These are phyloP conservation scores for Agonum fuliginosum DNA, from an alignment of 2,888 invertebrate genomes.

Conservation along the genomic window DNA sequence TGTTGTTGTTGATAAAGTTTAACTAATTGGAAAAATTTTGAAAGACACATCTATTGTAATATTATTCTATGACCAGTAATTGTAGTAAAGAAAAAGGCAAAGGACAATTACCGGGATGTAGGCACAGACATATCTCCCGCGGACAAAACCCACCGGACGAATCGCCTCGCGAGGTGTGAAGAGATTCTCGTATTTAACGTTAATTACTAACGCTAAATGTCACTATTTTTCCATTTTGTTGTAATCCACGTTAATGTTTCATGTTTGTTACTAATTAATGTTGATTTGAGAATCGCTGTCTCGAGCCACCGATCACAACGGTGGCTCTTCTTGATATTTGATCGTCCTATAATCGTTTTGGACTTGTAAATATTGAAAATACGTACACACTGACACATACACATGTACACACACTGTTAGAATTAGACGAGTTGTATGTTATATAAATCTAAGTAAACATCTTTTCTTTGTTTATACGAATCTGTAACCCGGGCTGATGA, in stretches of 20 bases:
- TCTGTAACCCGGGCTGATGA: slow-evolving; percentile 18
- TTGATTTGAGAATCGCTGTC: slow-evolving; percentile 38
- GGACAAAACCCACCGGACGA: too few species aligned
- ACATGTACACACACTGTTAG: slow-evolving; percentile 48
- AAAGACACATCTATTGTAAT: too few species aligned
- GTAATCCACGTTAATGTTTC: slow-evolving; percentile 28
- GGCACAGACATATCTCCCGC: too few species aligned
- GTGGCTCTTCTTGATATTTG: slow-evolving; percentile 14
- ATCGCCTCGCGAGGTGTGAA: background rate
- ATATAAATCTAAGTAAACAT: slow-evolving; percentile 46
- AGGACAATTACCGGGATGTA: too few species aligned
- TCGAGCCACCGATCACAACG: background rate
- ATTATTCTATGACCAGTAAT: too few species aligned
- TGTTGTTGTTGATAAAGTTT: too few species aligned
- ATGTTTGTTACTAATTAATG: slow-evolving; percentile 29
- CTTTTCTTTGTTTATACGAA: slow-evolving; percentile 53
- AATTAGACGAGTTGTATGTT: slow-evolving; percentile 49
- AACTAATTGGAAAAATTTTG: too few species aligned
- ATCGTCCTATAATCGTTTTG: slow-evolving; percentile 48
- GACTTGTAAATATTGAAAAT: slow-evolving; percentile 46
- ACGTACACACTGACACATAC: slow-evolving; percentile 37
- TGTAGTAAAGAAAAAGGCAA: too few species aligned
- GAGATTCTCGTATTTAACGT: slow-evolving; percentile 36
- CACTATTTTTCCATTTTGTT: slow-evolving; percentile 40
- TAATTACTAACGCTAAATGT: slow-evolving; percentile 35